Evolutionary conservation across 2,888 invertebrate genomes (phyloP).

Genomic region (Ennomos quercinarius): DNA sequence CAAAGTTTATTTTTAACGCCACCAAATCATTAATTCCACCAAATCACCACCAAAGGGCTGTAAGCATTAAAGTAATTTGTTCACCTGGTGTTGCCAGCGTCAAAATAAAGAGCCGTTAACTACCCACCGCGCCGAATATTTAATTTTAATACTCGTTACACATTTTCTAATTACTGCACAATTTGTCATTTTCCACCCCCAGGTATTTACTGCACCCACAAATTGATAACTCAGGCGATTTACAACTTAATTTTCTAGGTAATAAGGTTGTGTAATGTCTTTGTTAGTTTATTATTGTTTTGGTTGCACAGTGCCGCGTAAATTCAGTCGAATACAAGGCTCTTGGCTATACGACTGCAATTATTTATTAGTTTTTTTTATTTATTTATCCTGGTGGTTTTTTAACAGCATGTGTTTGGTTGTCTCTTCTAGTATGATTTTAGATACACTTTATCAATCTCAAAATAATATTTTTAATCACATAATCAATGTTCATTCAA

Average conservation of each 20-base stretch:
- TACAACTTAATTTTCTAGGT: constrained; percentile 4
- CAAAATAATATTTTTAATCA: too few species aligned
- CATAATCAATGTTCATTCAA: too few species aligned
- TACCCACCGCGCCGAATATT: constrained; percentile 37
- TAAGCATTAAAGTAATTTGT: constrained; percentile 27
- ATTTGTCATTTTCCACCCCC: constrained; percentile 43
- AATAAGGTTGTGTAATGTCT: neutral
- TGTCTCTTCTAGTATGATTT: too few species aligned
- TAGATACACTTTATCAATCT: too few species aligned
- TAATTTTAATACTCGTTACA: constrained; percentile 41
- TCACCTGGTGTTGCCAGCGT: constrained; percentile 27
- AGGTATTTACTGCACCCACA: constrained; percentile 17
- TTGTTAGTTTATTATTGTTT: neutral
- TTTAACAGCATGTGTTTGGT: too few species aligned
- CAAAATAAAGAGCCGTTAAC: constrained; percentile 39
- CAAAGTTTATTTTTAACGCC: too few species aligned
- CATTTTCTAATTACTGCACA: constrained; percentile 42
- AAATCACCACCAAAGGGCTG: constrained; percentile 8
- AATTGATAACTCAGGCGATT: constrained; percentile 5
- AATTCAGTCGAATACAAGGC: constrained; percentile 10
- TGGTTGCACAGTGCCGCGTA: constrained; percentile 6
- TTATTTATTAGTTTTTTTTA: neutral
- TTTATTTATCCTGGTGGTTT: too few species aligned
- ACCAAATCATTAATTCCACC: constrained; percentile 1
- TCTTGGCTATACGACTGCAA: constrained; percentile 5